These are phyloP conservation scores for Thymelicus sylvestris DNA, from an alignment of 2,888 invertebrate species.

Conservation along the genomic window DNA sequence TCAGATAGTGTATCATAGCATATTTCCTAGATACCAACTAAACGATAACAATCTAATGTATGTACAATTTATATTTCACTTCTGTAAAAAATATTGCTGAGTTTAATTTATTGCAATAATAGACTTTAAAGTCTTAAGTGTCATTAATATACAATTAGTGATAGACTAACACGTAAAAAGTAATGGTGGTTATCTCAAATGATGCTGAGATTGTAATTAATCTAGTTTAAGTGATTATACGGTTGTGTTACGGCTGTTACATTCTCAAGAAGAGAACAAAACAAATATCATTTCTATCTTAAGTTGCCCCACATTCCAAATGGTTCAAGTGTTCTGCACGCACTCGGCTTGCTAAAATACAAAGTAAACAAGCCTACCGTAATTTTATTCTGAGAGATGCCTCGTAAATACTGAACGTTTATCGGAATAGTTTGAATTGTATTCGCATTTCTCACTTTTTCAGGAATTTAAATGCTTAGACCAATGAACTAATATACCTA, in stretches of 20 bases:
- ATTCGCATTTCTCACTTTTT: not conserved
- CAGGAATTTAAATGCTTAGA: too few relatives aligned
- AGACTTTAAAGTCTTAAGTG: slow-evolving; percentile 11
- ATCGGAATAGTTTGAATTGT: slow-evolving; percentile 2
- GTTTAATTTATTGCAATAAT: not conserved
- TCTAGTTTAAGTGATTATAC: slow-evolving; percentile 35
- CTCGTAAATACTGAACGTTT: slow-evolving; percentile 10
- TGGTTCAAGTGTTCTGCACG: slow-evolving; percentile 9
- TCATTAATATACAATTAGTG: slow-evolving; percentile 28
- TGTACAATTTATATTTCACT: not conserved
- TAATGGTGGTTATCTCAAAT: slow-evolving; percentile 28
- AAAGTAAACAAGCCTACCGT: slow-evolving; percentile 12
- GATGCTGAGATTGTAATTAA: slow-evolving; percentile 26
- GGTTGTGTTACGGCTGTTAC: slow-evolving; percentile 11
- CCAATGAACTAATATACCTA: too few relatives aligned
- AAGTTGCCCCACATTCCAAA: slow-evolving; percentile 45
- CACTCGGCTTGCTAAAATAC: slow-evolving; percentile 17
- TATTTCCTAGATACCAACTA: not conserved
- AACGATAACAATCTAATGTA: not conserved
- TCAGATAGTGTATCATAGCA: not conserved
- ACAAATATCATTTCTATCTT: slow-evolving; percentile 54
- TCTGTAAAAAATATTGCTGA: not conserved
- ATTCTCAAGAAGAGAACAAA: slow-evolving; percentile 48
- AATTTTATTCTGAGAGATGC: slow-evolving; percentile 12
- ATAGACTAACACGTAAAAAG: slow-evolving; percentile 23